Conservation (phyloP, 1,140 invertebrate genomes). For the Coptotermes formosanus region DNA sequence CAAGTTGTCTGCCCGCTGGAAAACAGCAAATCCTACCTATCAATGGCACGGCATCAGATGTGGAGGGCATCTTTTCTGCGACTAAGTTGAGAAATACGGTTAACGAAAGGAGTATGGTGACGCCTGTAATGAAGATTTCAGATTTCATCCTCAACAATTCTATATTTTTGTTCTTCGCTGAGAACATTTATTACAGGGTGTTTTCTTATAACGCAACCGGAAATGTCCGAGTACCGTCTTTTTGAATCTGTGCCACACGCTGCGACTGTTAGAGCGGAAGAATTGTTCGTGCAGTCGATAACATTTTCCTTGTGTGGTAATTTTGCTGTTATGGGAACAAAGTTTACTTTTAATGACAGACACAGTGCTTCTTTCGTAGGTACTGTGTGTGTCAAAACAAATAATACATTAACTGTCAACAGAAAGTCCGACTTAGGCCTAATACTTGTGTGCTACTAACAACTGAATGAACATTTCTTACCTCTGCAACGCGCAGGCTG, state of each 20-base stretch:
- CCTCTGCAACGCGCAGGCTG: not conserved
- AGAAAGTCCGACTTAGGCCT: too few species aligned
- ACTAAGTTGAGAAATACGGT: conserved; percentile 98
- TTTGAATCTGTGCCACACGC: not conserved
- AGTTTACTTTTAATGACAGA: too few species aligned
- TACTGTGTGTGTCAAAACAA: too few species aligned
- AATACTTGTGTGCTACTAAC: too few species aligned
- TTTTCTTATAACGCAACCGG: not conserved
- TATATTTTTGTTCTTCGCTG: not conserved
- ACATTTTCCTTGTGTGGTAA: too few species aligned
- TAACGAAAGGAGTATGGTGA: conserved; percentile 99
- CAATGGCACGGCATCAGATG: conserved; percentile 91
- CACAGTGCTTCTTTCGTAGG: too few species aligned
- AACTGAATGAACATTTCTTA: not conserved
- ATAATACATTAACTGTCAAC: too few species aligned
- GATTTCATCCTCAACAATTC: not conserved
- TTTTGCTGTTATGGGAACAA: too few species aligned
- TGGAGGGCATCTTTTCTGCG: conserved; percentile 89
- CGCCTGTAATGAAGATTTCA: conserved; percentile 74
- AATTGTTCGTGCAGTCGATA: not conserved
- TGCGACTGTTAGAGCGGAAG: not conserved
- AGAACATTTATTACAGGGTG: not conserved
- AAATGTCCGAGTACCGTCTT: not conserved
- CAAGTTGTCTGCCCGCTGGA: conserved; percentile 35
- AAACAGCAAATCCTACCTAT: conserved; percentile 67